Base-by-base conservation (phyloP, 2,888 invertebrate species). In the Cybosia mesomella region DNA sequence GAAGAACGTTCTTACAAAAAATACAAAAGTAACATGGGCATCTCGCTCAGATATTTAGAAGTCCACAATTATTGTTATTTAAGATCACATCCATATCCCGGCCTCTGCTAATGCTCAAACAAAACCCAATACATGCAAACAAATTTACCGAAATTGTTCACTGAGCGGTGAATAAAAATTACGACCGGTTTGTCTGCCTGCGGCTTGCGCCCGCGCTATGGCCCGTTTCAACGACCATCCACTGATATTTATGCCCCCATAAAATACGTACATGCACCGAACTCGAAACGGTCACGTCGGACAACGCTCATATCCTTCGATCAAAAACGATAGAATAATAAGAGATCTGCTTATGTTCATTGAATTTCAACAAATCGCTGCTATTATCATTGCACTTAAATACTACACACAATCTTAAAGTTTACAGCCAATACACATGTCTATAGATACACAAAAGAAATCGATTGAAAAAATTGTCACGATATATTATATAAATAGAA, bases 101-200 rank as follows among this genome's bases (percentile, higher is more conserved):
- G 74, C 76, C 82, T 85, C 87, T 84, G 87, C 90, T 92, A 92
- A 92, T 91, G 89, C 84, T 86, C 87, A 89, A 89, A 91, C 90
- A 89, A 90, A 90, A 90, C 88, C 84, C 79, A 84, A 84, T 86
- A 89, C 91, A 90, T 89, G 91, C 92, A 92, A 93, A 93, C 93
- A 93, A 92, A 93, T 94, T 93, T 92, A 92, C 90, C 92, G 83
- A 93, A 92, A 92, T 92, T 88, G 91, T 91, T 91, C 89, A 79
- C 87, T 88, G 81, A 85, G 82, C 87, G 88, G 85, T 86, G 86
- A 87, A 88, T 89, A 89, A 88, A 91, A 91, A 92, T 91, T 89
- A 92, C 87, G 89, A 91, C 89, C 89, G 90, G 89, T 89, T 88
- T 87, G 84, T 77, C 53, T 59, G 87, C 87, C 84, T 76, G 87